Evolutionary conservation across 2,888 invertebrate species (phyloP).

Genomic region (Rhopalosiphum nymphaeae): DNA sequence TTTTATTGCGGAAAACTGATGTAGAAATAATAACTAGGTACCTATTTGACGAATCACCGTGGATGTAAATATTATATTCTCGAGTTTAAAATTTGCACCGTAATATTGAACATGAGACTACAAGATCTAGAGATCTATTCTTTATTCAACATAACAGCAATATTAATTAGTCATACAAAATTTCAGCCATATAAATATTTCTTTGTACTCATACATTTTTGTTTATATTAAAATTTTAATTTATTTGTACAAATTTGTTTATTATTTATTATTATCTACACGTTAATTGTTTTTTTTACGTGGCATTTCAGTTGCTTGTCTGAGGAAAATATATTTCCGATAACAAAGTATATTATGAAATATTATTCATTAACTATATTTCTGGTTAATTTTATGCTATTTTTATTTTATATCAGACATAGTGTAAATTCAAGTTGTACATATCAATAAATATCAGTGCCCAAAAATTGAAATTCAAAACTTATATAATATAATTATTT

Average conservation of each 20-base stretch:
- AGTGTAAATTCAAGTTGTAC: background rate
- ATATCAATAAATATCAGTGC: background rate
- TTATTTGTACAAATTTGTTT: background rate
- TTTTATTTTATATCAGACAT: background rate
- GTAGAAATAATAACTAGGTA: constrained; percentile 10
- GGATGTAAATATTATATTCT: background rate
- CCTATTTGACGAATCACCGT: background rate
- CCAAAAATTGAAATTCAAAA: background rate
- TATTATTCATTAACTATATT: background rate
- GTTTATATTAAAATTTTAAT: background rate
- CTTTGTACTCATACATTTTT: background rate
- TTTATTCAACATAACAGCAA: background rate
- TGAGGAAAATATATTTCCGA: background rate
- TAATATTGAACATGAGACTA: background rate
- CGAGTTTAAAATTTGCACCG: background rate
- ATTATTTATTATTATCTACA: background rate
- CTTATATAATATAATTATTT: background rate
- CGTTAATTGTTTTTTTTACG: background rate
- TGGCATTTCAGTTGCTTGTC: background rate
- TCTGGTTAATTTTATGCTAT: background rate
- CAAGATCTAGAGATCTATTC: background rate
- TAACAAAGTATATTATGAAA: background rate
- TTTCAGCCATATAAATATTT: background rate
- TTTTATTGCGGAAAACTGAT: background rate
- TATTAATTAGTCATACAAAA: background rate